Evolutionary conservation across 2,888 invertebrate genomes (phyloP).

Genomic region (Hetaerina titia): DNA sequence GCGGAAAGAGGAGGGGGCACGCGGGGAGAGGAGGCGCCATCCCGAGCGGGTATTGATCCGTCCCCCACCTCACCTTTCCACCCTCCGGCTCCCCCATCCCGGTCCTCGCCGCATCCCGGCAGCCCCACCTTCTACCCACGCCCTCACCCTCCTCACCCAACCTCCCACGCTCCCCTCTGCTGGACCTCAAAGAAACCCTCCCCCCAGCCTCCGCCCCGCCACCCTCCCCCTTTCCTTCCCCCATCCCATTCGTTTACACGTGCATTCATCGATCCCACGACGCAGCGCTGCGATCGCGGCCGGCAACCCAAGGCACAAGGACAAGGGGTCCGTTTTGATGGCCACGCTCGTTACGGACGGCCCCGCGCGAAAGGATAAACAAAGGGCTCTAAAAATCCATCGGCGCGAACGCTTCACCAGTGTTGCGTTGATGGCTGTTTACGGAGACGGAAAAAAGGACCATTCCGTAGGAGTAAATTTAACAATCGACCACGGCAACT

Average conservation of each 20-base stretch:
- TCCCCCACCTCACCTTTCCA: background rate
- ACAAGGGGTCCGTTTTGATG: background rate
- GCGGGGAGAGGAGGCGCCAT: background rate
- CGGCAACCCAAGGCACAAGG: constrained; percentile 18
- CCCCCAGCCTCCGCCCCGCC: background rate
- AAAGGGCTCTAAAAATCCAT: background rate
- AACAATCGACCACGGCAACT: background rate
- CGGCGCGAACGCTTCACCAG: background rate
- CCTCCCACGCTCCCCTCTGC: background rate
- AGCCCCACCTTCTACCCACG: background rate
- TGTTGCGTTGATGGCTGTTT: background rate
- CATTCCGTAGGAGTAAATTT: background rate
- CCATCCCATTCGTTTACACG: constrained; percentile 36
- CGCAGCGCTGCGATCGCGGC: constrained; percentile 37
- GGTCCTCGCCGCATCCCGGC: background rate
- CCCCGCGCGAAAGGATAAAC: background rate
- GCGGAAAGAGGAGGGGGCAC: background rate
- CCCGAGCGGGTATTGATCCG: background rate
- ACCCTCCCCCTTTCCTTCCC: background rate
- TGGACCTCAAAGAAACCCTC: background rate
- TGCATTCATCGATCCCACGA: constrained; percentile 55
- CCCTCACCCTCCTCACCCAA: background rate
- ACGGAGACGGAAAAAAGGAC: background rate
- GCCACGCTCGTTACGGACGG: background rate
- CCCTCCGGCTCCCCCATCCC: background rate